Evolutionary conservation across 1,140 invertebrate species (phyloP), one percentile per base, ranked within the genome.

Genomic region (Rhagoletis zephyria): DNA sequence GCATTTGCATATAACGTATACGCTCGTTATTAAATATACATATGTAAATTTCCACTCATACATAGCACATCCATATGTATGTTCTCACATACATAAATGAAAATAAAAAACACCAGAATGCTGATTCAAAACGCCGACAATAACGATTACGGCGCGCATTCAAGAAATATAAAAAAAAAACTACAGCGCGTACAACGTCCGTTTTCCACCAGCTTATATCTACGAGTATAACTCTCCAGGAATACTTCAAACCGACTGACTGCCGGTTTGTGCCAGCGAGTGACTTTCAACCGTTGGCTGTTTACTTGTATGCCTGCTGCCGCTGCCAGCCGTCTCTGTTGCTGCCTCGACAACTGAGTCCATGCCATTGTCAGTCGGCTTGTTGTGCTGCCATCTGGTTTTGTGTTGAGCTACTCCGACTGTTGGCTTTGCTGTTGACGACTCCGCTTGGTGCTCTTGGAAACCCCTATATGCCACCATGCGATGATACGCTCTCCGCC

Each of bases 201-300:
- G 30, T 30, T 30, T 30, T 30, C 9, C 48, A 77, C 45, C 14
- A 48, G 48, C 30, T 30, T 67, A 1, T 67, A 30, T 30, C 30
- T 30, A 30, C 30, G 30, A 4, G n/a, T 77, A 4, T 19, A 77
- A 56, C 74, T 77, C 45, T 77, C 45, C 45, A 81, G 74, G 74
- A 81, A 56, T n/a, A 59, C 14, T 42, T 56, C 51, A 14, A 81
- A 51, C 2, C 74, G 48, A 81, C 74, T 81, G 51, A 59, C n/a
- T 81, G 48, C n/a, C 74, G 74, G n/a, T 81, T 51, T n/a, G 48
- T 48, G 42, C 42, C 14, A 45, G 12, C 45, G 74, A 81, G 74
- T 48, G 48, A 30, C 16, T 56, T 81, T 81, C 74, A 81, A 56
- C 40, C 74, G 16, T 56, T 51, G 16, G 19, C 74, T 81, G 74